A percentile compares a stretch with the other conserved stretches of the same genome.
These are phyloP conservation scores for Solea senegalensis DNA, from an alignment of 2,113 vertebrate genomes.

Conservation along the genomic window DNA sequence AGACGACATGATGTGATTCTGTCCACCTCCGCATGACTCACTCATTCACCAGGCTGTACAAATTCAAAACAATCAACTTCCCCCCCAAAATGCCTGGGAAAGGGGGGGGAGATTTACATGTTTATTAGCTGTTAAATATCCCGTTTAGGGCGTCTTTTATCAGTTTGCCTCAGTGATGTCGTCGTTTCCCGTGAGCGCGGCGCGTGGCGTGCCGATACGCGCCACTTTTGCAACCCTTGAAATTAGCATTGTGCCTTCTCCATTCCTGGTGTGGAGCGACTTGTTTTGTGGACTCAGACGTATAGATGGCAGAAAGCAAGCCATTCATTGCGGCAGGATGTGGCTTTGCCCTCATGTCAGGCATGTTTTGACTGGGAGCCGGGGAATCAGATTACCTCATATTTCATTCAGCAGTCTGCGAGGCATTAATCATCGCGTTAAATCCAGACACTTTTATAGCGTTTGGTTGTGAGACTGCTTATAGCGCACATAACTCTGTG, in stretches of 20 bases:
- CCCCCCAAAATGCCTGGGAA: constrained; percentile 60
- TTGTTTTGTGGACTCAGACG: constrained; percentile 4
- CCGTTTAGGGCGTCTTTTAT: constrained; percentile 77
- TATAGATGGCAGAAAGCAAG: constrained; percentile 9
- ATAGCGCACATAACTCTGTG: constrained; percentile 55
- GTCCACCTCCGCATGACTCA: constrained; percentile 57
- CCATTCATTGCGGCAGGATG: constrained; percentile 36
- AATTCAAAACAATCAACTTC: constrained; percentile 58
- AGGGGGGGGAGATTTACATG: constrained; percentile 68
- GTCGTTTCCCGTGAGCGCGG: constrained; percentile 34
- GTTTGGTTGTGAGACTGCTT: constrained; percentile 54
- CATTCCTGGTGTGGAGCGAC: constrained; percentile 1
- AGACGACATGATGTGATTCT: constrained; percentile 55
- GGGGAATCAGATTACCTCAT: constrained; percentile 67
- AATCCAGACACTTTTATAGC: constrained; percentile 72
- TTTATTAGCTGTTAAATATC: constrained; percentile 84
- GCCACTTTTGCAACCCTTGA: not conserved
- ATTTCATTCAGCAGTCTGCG: constrained; percentile 68
- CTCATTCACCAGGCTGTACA: constrained; percentile 49
- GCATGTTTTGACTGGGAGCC: constrained; percentile 64
- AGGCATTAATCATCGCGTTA: constrained; percentile 73
- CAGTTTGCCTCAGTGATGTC: constrained; percentile 57
- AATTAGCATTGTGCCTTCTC: not conserved
- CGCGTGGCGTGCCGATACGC: not conserved
- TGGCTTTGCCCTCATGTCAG: constrained; percentile 39